phyloP scores from a whole-genome alignment of 2,797 vertebrate species.

The Enteromius viviparus region DNA sequence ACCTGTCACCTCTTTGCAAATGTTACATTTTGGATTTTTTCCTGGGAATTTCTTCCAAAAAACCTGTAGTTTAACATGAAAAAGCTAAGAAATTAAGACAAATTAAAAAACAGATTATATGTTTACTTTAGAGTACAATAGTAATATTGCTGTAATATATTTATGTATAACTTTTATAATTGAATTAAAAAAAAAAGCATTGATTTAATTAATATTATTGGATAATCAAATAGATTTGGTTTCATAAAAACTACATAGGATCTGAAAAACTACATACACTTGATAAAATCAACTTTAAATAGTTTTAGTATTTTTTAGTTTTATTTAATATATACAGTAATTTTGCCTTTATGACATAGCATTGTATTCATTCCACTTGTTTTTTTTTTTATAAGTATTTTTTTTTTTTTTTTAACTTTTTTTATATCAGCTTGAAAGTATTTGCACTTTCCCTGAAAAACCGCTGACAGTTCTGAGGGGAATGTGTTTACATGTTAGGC shows the following conservation, averaged over 20 bases:
- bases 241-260: not conserved
- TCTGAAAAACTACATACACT: not conserved
- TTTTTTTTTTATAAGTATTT: not conserved
- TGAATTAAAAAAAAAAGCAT: not conserved
- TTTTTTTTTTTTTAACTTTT: no score
- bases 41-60: not conserved
- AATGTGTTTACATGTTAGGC: not conserved
- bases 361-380: not conserved
- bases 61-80: not conserved
- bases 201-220: not conserved
- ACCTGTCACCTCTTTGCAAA: not conserved
- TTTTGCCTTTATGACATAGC: not conserved
- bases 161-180: not conserved
- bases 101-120: no score
- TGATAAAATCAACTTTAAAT: not conserved
- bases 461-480: conserved; percentile 6
- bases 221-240: not conserved
- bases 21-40: not conserved
- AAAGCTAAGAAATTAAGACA: not conserved
- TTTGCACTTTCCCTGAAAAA: not conserved
- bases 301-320: no score
- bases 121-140: not conserved
- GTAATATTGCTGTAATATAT: not conserved
- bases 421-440: not conserved
- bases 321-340: not conserved